Percentiles rank a stretch among this genome's conserved stretches.
These are phyloP conservation scores for Chiroxiphia lanceolata DNA, from an alignment of 2,797 vertebrate species.

Conservation along the genomic window DNA sequence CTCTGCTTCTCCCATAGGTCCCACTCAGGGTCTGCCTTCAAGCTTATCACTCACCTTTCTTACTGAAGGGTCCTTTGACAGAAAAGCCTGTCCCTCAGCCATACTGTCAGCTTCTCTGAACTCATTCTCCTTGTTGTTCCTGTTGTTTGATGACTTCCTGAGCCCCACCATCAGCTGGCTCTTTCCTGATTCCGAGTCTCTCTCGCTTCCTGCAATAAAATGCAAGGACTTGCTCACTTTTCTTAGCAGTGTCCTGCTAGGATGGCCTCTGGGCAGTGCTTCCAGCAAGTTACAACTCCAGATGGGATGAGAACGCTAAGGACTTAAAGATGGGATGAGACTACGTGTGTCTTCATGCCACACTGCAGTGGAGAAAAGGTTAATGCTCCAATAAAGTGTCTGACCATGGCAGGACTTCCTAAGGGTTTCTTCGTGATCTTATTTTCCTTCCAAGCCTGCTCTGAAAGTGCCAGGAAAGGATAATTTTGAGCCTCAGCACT, in stretches of 20 bases:
- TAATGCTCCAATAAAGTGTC: not conserved
- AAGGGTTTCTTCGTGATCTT: not conserved
- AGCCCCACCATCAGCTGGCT: constrained; percentile 51
- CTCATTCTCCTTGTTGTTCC: constrained; percentile 80
- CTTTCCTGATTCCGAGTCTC: constrained; percentile 23
- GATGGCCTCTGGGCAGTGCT: not conserved
- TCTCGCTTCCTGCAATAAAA: constrained; percentile 54
- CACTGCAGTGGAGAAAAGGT: not conserved
- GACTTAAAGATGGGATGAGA: not conserved
- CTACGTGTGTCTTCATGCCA: not conserved
- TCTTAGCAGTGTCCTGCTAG: not conserved
- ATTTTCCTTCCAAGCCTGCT: not conserved
- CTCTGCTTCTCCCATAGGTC: not conserved
- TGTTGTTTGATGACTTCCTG: constrained; percentile 74
- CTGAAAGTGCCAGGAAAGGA: not conserved
- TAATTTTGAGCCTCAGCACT: not conserved
- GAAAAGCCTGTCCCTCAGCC: constrained; percentile 66
- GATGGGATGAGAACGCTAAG: not conserved
- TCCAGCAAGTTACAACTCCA: not conserved
- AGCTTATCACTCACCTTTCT: constrained; percentile 63
- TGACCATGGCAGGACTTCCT: not conserved
- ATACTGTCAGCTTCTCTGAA: constrained; percentile 64
- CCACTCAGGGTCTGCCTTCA: not conserved
- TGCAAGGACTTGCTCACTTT: not conserved
- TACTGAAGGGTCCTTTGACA: constrained; percentile 23